Evolutionary conservation across 2,888 invertebrate species (phyloP).

Genomic region (Agrochola litura): DNA sequence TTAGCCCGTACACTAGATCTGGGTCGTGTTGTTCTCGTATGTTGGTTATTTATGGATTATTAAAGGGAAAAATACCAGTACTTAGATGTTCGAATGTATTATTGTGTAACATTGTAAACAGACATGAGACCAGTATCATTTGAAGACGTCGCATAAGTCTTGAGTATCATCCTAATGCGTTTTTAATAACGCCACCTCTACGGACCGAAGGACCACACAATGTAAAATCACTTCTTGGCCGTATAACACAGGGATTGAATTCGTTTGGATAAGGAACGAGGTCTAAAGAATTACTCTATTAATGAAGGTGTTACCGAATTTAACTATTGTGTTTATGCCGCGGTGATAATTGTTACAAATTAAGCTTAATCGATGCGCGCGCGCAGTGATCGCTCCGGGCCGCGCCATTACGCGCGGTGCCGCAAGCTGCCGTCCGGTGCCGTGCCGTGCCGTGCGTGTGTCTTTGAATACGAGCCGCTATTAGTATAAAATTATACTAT

Average conservation of each 20-base stretch:
- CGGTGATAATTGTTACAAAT: constrained; percentile 85
- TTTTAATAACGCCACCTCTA: constrained; percentile 78
- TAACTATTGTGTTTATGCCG: constrained; percentile 78
- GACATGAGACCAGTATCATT: constrained; percentile 7
- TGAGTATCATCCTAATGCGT: constrained; percentile 72
- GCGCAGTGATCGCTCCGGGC: constrained; percentile 57
- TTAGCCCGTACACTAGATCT: not conserved
- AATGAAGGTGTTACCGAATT: constrained; percentile 84
- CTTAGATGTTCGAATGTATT: not conserved
- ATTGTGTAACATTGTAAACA: constrained; percentile 31
- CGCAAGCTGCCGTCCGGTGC: constrained; percentile 14
- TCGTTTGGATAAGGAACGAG: constrained; percentile 21
- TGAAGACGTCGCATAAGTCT: constrained; percentile 48
- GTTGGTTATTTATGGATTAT: not conserved
- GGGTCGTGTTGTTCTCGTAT: not conserved
- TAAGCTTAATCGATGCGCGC: constrained; percentile 73
- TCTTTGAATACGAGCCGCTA: constrained; percentile 41
- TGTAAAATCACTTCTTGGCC: constrained; percentile 32
- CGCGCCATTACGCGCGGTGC: constrained; percentile 41
- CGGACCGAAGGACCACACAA: not conserved
- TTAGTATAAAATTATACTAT: constrained; percentile 56
- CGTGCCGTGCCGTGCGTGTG: constrained; percentile 22
- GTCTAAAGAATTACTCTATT: constrained; percentile 72
- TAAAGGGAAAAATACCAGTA: not conserved
- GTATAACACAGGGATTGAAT: constrained; percentile 32